These are phyloP conservation scores for Drosophila rufa DNA, from an alignment of 1,140 invertebrate species.

Conservation along the genomic window DNA sequence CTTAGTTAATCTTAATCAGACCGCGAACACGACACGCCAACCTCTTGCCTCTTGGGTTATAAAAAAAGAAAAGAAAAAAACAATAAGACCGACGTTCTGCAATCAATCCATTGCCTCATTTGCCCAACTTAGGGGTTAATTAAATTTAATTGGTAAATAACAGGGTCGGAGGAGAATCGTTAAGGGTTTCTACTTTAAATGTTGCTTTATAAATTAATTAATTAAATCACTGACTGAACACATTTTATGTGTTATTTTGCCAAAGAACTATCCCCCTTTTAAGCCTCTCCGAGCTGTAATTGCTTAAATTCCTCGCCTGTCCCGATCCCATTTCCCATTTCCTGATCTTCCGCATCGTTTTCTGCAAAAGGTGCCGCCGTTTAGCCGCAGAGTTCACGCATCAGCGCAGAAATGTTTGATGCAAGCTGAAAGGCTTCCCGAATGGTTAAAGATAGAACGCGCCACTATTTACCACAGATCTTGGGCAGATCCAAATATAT, in stretches of 20 bases:
- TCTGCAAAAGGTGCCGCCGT: constrained; percentile 48
- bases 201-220: background rate
- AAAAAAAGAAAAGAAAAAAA: constrained; percentile 11
- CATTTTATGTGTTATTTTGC: no score
- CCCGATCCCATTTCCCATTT: constrained; percentile 44
- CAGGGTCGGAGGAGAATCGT: background rate
- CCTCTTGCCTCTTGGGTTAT: constrained; percentile 15
- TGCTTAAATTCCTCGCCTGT: constrained; percentile 22
- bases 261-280: background rate
- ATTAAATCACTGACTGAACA: constrained; percentile 2
- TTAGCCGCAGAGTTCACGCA: constrained; percentile 69
- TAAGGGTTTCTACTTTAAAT: background rate
- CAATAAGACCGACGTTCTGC: constrained; percentile 18
- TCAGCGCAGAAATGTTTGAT: constrained; percentile 78
- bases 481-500: constrained; percentile 27
- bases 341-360: constrained; percentile 75
- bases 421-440: constrained; percentile 63
- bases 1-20: constrained; percentile 41
- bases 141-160: constrained; percentile 23
- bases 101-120: constrained; percentile 36
- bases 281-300: background rate
- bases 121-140: constrained; percentile 33
- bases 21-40: constrained; percentile 39
- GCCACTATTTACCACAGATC: constrained; percentile 36
- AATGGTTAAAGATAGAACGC: constrained; percentile 38